Base-by-base conservation (phyloP, 1,140 invertebrate species). In the Zaprionus kolodkinae region DNA sequence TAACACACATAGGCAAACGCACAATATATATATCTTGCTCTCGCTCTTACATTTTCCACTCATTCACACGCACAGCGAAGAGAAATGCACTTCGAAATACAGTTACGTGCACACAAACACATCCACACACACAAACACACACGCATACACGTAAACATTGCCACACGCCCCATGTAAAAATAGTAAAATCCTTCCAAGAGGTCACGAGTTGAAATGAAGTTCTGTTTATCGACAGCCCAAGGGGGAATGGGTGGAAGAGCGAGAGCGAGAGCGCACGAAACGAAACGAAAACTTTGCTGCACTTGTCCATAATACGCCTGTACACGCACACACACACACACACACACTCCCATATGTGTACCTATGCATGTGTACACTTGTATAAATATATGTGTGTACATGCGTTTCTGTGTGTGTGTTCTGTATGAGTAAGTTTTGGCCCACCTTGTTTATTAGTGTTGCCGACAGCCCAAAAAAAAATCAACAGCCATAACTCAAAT, bases 141-240 rank as follows among this genome's bases (percentile, higher is more conserved):
- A 69, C 64, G 33, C 60, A 21, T 21, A 69, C 57, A 73, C 43
- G 45, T 33, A 76, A 30, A 68, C 33, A 59, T 27, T 15, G 10
- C 38, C 50, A 73, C 54, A 64, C 76, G 48, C 40, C 68, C 62
- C 75, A 80, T 85, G 66, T 88, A 84, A 89, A 88, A 88, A 89
- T 89, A 88, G 78, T 74, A 79, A 45, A 88, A 75, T 76, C 68
- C 81, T 85, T 76, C 74, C 68, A 78, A 85, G 85, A 88, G 81
- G 85, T 88, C 85, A 88, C 85, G 85, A 89, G 85, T 85, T 89
- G 86, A 88, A 88, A 79, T 89, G 79, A 72, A 71, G 72, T 79
- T 76, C 52, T 63, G 68, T 68, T 75, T 75, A 72, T 72, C 62
- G 68, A 76, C 66, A 76, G 27, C 54, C 35, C 21, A 21, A 12